phyloP scores from a whole-genome alignment of 2,113 vertebrate genomes.

The Saccopteryx leptura region DNA sequence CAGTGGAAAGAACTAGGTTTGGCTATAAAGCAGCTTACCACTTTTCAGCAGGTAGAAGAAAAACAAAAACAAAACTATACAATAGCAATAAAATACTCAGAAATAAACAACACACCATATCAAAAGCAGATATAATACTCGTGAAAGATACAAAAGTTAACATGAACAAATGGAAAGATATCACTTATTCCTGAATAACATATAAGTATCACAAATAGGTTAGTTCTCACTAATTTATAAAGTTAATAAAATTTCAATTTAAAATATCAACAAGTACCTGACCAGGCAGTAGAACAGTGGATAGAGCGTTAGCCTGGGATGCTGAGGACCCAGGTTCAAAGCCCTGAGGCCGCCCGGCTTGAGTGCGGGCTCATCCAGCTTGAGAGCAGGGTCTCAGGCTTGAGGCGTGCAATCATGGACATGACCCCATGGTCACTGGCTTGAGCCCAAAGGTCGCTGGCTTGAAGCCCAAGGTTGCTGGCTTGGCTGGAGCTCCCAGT shows the following conservation, averaged over 20 bases:
- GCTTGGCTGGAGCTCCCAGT: no score
- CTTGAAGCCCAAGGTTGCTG: no score
- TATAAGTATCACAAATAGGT: slow-evolving; percentile 15
- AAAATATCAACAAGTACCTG: background rate
- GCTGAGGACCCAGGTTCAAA: no score
- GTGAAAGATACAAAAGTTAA: slow-evolving; percentile 24
- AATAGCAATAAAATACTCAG: slow-evolving; percentile 26
- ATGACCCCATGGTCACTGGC: no score
- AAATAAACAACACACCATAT: slow-evolving; percentile 40
- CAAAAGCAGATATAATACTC: background rate
- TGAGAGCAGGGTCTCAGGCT: no score
- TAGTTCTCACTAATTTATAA: slow-evolving; percentile 14
- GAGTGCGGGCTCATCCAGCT: no score
- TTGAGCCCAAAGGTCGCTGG: no score
- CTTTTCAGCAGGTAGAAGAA: background rate
- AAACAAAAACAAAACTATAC: background rate
- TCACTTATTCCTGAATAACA: background rate
- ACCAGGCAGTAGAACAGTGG: no score
- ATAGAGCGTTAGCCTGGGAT: no score
- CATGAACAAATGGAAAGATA: slow-evolving; percentile 23
- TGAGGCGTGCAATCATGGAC: no score
- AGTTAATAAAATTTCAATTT: slow-evolving; percentile 60
- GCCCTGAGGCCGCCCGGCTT: no score
- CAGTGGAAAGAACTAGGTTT: background rate
- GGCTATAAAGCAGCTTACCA: background rate